Base-by-base conservation (phyloP, 2,797 vertebrate species). In the Parambassis ranga region DNA sequence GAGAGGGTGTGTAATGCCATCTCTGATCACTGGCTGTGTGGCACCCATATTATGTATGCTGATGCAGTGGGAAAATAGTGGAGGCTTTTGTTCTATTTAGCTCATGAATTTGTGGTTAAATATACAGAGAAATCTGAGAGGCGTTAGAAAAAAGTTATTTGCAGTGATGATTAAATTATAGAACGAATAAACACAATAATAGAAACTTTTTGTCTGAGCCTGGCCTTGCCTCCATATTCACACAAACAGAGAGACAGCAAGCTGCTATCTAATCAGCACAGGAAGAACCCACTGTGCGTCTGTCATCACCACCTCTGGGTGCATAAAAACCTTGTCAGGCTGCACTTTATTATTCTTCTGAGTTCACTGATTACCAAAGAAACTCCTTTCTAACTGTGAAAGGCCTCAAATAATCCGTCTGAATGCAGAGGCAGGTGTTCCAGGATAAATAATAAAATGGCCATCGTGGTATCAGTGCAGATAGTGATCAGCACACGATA, bases 1-100 rank as follows among this genome's bases (percentile, higher is more conserved):
- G 11, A 75, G 87, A 85, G 85, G 85, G 81, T 70, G 88, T 87
- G 91, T 92, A 90, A 92, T 90, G 85, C 75, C 87, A 89, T 89
- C 85, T 82, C 79, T 83, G 86, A 84, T 86, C 75, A 22, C 64
- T 80, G 73, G 78, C 78, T 65, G 43, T 77, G 78, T 77, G 71
- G 66, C 52, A 62, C 62, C 69, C 43, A 11, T 78, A 74, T 71
- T 72, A 72, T 83, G 64, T 66, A 70, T 82, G 76, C 80, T 75
- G 68, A 82, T 85, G 62, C 46, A 50, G 49, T 84, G 72, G 74
- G 70, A 64, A 83, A 77, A 77, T 49, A 79, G 11, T 22, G 16
- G 14, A 24, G 13, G 19, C 55, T 52, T 73, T 77, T 65, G 58
- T 77, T 39, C 10, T 19, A n/a, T 28, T 53, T 18, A 31, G 26